Evolutionary conservation across 2,888 invertebrate genomes (phyloP).

Genomic region (Strigamia maritima): DNA sequence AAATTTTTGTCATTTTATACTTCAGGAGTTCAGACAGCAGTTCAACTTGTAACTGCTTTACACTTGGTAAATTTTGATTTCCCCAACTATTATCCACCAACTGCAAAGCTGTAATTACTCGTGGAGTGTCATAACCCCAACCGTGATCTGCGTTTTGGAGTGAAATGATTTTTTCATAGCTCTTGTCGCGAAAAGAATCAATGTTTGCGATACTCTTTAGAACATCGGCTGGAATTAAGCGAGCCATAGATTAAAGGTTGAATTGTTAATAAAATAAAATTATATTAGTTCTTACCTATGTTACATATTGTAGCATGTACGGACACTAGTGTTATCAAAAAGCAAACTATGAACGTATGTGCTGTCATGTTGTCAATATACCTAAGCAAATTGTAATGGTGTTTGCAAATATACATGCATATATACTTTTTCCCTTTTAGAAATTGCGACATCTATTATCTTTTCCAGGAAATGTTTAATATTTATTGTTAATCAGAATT

Average conservation of each 20-base stretch:
- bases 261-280: not conserved
- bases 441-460: not conserved
- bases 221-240: not conserved
- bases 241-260: not conserved
- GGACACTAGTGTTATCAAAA: not conserved
- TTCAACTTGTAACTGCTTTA: not conserved
- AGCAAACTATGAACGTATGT: not conserved
- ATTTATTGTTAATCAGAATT: not conserved
- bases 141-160: not conserved
- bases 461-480: not conserved
- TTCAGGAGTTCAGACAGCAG: not conserved
- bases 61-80: not conserved
- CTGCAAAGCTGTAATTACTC: not conserved
- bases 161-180: not conserved
- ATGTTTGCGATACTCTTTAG: not conserved
- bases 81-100: not conserved
- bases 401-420: not conserved
- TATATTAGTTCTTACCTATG: not conserved
- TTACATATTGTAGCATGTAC: not conserved
- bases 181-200: not conserved
- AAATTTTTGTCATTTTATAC: not conserved
- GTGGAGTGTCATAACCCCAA: not conserved
- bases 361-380: not conserved
- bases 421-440: not conserved
- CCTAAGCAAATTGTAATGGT: not conserved